A percentile compares a stretch with the other conserved stretches of the same genome.
phyloP scores from a whole-genome alignment of 2,888 invertebrate species.

The Timema cristinae region DNA sequence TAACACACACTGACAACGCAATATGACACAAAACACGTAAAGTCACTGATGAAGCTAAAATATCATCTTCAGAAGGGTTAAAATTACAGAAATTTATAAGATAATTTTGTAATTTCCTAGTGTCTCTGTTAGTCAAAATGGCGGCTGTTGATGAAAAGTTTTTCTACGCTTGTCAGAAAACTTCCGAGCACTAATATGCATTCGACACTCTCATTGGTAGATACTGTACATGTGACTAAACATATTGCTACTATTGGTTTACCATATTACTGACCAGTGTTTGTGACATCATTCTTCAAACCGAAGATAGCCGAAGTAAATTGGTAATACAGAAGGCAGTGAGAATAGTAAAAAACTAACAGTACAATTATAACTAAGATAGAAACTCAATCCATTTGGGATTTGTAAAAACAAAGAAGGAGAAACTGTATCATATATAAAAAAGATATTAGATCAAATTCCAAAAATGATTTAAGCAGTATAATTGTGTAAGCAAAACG shows the following conservation, averaged over 20 bases:
- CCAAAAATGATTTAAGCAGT: too few relatives aligned
- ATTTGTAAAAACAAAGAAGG: too few relatives aligned
- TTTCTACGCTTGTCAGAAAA: constrained; percentile 92
- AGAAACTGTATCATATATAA: too few relatives aligned
- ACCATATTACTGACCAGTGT: constrained; percentile 23
- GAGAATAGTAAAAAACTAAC: constrained; percentile 16
- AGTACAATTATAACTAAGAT: background rate
- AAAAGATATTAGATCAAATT: too few relatives aligned
- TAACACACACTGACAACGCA: constrained; percentile 44
- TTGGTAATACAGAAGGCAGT: constrained; percentile 30
- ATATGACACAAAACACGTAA: constrained; percentile 32
- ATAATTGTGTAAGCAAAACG: too few relatives aligned
- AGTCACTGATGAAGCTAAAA: constrained; percentile 39
- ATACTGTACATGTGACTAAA: constrained; percentile 48
- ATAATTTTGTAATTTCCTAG: constrained; percentile 70
- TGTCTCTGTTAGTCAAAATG: constrained; percentile 84
- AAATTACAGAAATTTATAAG: constrained; percentile 61
- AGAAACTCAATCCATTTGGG: background rate
- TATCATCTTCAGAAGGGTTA: constrained; percentile 38
- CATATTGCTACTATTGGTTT: constrained; percentile 44
- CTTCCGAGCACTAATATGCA: constrained; percentile 52
- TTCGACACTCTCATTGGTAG: constrained; percentile 45
- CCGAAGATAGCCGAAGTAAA: constrained; percentile 34
- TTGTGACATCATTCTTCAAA: constrained; percentile 26
- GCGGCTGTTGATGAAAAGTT: constrained; percentile 94